Conservation (phyloP, 2,797 vertebrate species). For the Eulemur albifrons region DNA sequence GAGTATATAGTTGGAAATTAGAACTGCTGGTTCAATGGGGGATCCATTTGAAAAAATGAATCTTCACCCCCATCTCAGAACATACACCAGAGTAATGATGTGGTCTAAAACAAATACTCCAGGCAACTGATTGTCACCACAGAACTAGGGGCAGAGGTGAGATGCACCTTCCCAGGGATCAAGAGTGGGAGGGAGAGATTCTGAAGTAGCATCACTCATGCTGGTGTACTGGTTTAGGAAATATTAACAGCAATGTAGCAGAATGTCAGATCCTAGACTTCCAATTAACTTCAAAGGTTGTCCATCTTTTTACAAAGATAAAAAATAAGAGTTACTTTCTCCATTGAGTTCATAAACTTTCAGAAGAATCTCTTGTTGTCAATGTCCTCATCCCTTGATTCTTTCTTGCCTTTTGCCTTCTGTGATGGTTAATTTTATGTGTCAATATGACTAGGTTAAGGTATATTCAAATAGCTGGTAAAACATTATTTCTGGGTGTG, state of each 20-base stretch:
- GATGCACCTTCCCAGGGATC: not conserved
- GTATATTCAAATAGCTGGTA: not conserved
- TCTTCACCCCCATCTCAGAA: not conserved
- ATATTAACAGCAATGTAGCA: not conserved
- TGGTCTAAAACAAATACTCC: not conserved
- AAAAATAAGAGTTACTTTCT: not conserved
- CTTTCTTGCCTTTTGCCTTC: not conserved
- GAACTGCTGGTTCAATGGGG: not conserved
- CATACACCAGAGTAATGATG: not conserved
- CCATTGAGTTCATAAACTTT: not conserved
- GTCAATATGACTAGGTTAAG: not conserved
- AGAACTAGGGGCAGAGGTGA: not conserved
- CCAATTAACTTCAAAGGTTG: not conserved
- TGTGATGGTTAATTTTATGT: not conserved
- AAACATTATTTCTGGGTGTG: not conserved
- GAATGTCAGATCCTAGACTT: not conserved
- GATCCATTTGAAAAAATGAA: not conserved
- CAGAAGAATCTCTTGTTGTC: not conserved
- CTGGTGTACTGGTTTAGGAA: not conserved
- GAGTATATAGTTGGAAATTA: not conserved
- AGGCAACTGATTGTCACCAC: not conserved
- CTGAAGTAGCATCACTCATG: not conserved
- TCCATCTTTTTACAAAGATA: not conserved
- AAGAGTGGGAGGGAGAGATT: not conserved
- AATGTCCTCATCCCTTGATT: not conserved